These are phyloP conservation scores for Chaetodon trifasciatus DNA, from an alignment of 2,797 vertebrate species.

Conservation along the genomic window DNA sequence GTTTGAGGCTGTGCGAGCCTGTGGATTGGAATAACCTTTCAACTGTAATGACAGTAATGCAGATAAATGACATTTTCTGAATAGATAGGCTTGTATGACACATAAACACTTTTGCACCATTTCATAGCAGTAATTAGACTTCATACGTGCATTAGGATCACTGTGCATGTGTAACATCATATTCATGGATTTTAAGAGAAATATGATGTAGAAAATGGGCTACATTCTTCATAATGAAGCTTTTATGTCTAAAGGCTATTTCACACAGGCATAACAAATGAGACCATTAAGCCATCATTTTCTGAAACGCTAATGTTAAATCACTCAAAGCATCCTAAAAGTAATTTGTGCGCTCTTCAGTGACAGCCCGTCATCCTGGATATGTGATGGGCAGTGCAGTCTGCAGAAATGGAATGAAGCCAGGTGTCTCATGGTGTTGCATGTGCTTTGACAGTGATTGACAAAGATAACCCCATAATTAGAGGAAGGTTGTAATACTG, in stretches of 20 bases:
- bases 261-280: constrained; percentile 32
- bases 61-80: constrained; percentile 19
- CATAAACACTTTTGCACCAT: constrained; percentile 3
- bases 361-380: constrained; percentile 9
- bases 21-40: constrained; percentile 8
- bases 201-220: constrained; percentile 10
- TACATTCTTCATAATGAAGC: constrained; percentile 9
- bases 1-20: not conserved
- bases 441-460: constrained; percentile 57
- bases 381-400: constrained; percentile 40
- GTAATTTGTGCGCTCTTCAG: constrained; percentile 15
- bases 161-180: not conserved
- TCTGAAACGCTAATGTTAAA: constrained; percentile 32
- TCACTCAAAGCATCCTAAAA: constrained; percentile 34
- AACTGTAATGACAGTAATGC: constrained; percentile 1
- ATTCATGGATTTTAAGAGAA: not conserved
- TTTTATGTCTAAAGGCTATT: constrained; percentile 33
- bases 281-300: constrained; percentile 52
- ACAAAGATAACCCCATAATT: constrained; percentile 77
- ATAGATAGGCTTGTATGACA: constrained; percentile 13
- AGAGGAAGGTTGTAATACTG: constrained; percentile 63
- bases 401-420: constrained; percentile 50
- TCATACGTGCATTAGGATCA: constrained; percentile 5
- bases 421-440: constrained; percentile 60
- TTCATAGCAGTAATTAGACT: constrained; percentile 22